Base-by-base conservation (phyloP, 2,888 invertebrate genomes). In the Leucania comma region DNA sequence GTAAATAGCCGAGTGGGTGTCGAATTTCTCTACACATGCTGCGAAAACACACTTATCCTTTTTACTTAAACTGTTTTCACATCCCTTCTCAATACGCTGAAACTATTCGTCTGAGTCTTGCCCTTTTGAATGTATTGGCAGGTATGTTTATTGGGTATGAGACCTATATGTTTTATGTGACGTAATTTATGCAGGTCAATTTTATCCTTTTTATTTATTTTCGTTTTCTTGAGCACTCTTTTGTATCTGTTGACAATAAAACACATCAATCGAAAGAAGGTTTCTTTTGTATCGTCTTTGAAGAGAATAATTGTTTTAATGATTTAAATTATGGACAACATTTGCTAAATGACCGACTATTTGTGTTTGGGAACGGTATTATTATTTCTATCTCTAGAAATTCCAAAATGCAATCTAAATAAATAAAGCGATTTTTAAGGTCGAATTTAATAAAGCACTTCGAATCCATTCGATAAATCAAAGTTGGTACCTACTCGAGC, bases 11-110 rank as follows among this genome's bases (percentile, higher is more conserved):
- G 91, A 93, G 91, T 92, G 93, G 91, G 93, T 94, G 93, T 93
- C 92, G 93, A 93, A 93, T 93, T 94, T 93, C 93, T 93, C 93
- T 91, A 91, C 92, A 94, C 92, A 92, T 91, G 90, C 89, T 92
- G 90, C 92, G 93, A 94, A 94, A 94, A 94, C 93, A 94, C 93
- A 94, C 92, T 93, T 93, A 94, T 93, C 94, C 93, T 92, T 94
- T 94, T 90, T 92, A 92, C 91, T 92, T 93, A 92, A 93, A 93
- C 93, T 93, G 93, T 93, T 94, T 93, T 93, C 92, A 91, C 90
- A 91, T 91, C 91, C 90, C 89, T 88, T 88, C 87, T 89, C 91
- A 90, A 92, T 92, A 92, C 90, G 90, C 89, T 89, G 90, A 89
- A 90, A 92, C 91, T 91, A 90, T 91, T 90, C 84, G 88, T 86